Conservation (phyloP, 2,888 invertebrate species). For the Melanostoma scalare region DNA sequence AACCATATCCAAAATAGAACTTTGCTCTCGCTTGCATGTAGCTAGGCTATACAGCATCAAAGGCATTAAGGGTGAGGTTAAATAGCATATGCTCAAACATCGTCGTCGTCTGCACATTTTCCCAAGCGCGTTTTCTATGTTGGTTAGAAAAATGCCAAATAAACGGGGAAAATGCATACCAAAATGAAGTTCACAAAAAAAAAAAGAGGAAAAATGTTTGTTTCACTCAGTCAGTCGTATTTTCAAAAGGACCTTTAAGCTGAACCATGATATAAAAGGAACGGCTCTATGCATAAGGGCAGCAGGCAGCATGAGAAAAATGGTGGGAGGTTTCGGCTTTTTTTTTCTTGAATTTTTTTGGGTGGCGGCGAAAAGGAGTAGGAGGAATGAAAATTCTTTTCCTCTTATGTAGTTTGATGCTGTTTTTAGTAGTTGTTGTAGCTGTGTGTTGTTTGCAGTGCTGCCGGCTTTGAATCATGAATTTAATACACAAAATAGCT, state of each 20-base stretch:
- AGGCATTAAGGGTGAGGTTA: slow-evolving; percentile 65
- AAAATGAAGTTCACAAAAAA: slow-evolving; percentile 9
- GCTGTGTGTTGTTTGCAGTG: slow-evolving; percentile 19
- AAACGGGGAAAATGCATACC: slow-evolving; percentile 64
- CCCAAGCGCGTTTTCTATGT: slow-evolving; percentile 64
- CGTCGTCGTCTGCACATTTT: slow-evolving; percentile 70
- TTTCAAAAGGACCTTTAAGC: slow-evolving; percentile 62
- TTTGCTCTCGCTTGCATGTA: slow-evolving; percentile 49
- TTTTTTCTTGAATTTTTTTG: slow-evolving; percentile 11
- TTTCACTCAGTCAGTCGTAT: slow-evolving; percentile 39
- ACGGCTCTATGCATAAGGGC: slow-evolving; percentile 18
- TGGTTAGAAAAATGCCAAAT: slow-evolving; percentile 72
- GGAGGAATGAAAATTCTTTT: slow-evolving; percentile 22
- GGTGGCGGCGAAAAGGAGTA: background rate
- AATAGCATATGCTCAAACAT: slow-evolving; percentile 72
- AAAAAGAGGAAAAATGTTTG: slow-evolving; percentile 32
- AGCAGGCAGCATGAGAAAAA: slow-evolving; percentile 26
- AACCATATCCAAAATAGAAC: slow-evolving; percentile 34
- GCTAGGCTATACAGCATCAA: slow-evolving; percentile 39
- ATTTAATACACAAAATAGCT: slow-evolving; percentile 72
- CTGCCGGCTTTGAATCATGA: slow-evolving; percentile 57
- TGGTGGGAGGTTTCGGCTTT: background rate
- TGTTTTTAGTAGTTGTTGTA: slow-evolving; percentile 19
- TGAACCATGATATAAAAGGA: slow-evolving; percentile 46
- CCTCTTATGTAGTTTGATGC: slow-evolving; percentile 26